These are phyloP conservation scores for Phyllotis vaccarum DNA, from an alignment of 2,797 vertebrate species.

Conservation along the genomic window DNA sequence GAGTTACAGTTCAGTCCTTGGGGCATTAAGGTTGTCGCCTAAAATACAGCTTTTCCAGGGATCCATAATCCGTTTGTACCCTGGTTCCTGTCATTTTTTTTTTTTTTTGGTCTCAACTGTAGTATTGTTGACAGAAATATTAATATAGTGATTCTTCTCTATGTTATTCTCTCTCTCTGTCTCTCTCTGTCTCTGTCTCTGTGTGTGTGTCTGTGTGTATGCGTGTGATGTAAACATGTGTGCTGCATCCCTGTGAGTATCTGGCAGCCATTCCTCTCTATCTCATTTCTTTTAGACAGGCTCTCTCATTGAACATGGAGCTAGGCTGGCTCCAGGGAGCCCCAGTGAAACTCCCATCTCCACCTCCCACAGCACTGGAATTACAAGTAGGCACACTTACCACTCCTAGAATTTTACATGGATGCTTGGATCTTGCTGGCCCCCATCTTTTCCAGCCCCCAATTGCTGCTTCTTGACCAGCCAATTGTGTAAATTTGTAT, in stretches of 20 bases:
- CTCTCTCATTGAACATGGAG: background rate
- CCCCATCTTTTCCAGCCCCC: background rate
- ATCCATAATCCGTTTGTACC: background rate
- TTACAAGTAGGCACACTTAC: background rate
- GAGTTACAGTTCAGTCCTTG: background rate
- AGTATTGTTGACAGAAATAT: conserved; percentile 16
- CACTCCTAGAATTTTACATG: background rate
- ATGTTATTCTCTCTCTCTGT: background rate
- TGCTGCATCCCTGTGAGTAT: background rate
- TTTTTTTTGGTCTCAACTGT: background rate
- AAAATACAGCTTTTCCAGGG: background rate
- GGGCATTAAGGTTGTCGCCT: background rate
- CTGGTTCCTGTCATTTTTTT: background rate
- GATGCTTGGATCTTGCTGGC: background rate
- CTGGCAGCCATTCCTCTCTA: background rate
- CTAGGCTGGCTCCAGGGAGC: background rate
- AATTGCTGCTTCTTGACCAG: background rate
- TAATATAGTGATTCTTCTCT: background rate
- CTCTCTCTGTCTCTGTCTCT: background rate
- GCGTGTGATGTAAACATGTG: background rate
- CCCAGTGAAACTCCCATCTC: background rate
- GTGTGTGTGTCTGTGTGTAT: background rate
- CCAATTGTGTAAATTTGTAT: background rate
- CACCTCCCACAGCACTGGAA: background rate
- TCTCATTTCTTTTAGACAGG: background rate